A percentile compares a stretch with the other conserved stretches of the same genome.
phyloP scores from a whole-genome alignment of 2,888 invertebrate species.

The Dicranocentrus wangi region DNA sequence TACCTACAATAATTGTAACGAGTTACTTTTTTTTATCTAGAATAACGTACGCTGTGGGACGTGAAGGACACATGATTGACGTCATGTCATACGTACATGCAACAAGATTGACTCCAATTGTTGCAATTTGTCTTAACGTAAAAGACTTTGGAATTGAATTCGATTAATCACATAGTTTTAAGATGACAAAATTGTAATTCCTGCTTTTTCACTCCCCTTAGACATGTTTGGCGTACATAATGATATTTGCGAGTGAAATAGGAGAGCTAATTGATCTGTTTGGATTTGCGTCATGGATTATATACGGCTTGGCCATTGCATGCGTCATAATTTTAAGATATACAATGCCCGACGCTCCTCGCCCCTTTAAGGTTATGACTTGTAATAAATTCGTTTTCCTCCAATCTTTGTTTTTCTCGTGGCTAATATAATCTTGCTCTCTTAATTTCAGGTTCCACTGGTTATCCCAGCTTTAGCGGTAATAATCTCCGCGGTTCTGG shows the following conservation, averaged over 20 bases:
- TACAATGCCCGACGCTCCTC: constrained; percentile 90
- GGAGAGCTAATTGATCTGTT: constrained; percentile 97
- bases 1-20: too few species aligned
- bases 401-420: too few species aligned
- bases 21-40: too few species aligned
- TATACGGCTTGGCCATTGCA: constrained; percentile 95
- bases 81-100: constrained; percentile 94
- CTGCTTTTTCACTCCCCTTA: too few species aligned
- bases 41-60: constrained; percentile 92
- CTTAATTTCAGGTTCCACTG: constrained; percentile 75
- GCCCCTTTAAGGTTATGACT: constrained; percentile 96
- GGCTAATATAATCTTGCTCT: too few species aligned
- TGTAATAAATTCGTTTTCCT: too few species aligned
- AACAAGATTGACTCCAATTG: constrained; percentile 90
- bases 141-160: constrained; percentile 74
- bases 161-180: too few species aligned
- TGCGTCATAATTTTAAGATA: constrained; percentile 92
- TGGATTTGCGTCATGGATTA: constrained; percentile 98
- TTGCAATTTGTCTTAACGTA: constrained; percentile 95
- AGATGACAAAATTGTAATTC: too few species aligned
- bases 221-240: constrained; percentile 89
- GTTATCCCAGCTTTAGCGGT: constrained; percentile 75
- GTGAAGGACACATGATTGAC: constrained; percentile 92
- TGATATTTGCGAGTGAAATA: constrained; percentile 95
- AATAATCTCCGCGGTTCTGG: constrained; percentile 75